Evolutionary conservation across 2,113 vertebrate species (phyloP), one percentile per base, ranked within the genome.

Genomic region (Amblyopsis rosae): DNA sequence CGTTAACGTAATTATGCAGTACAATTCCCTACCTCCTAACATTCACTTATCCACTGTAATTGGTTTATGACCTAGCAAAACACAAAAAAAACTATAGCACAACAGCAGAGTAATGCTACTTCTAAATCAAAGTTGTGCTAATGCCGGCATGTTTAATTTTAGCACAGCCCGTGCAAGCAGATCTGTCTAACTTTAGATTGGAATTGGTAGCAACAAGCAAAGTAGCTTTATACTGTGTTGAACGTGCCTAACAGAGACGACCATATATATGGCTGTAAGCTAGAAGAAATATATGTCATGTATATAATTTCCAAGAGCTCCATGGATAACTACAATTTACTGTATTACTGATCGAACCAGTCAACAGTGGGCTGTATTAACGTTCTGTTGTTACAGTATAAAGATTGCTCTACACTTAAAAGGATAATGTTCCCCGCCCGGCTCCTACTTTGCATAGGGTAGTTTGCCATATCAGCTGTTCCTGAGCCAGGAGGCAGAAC

Each of bases 391-490:
- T n/a, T 35, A 26, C 2, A 26, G 26, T 26, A 26, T 26, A 26
- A 0, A 0, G 32, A 65, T 72, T 61, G 72, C 63, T 81, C 66
- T 77, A 1, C 47, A 83, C 70, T 12, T 55, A 62, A 60, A 58
- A 33, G 71, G 67, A 83, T 66, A 79, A 62, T 71, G 33, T 62
- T 65, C 67, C 61, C 53, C 72, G 80, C 70, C 59, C 83, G 75
- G 67, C 70, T 79, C 64, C 76, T 74, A 62, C 80, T 87, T 80
- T 80, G 77, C 81, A 80, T 79, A 78, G 65, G 82, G 73, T 85
- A 82, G 78, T 68, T 57, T 19, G 67, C 79, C 77, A 76, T 89
- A 89, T 90, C 90, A 90, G 88, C 90, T 91, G 90, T 88, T 88
- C 75, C 75, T 8, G 75, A 86, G 81, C 86, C 84, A 87, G 84